Base-by-base conservation (phyloP, 2,888 invertebrate genomes). In the Chrysina gloriosa region DNA sequence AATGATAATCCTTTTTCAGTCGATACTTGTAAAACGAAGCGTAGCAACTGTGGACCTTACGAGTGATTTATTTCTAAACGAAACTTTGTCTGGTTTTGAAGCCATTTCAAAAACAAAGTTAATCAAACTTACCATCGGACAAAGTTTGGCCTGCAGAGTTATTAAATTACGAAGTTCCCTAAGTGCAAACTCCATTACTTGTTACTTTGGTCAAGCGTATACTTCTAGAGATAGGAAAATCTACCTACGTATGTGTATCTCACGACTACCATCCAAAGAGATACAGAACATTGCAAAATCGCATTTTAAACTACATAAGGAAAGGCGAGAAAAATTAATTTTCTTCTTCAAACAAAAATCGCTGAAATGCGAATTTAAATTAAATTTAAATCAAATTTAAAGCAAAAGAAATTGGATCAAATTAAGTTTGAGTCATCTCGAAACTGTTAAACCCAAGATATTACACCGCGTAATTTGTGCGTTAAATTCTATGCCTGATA, bases 61-160 rank as follows among this genome's bases (percentile, higher is more conserved):
- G 11, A 19, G 19, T 29, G 52, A 52, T 52, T 52, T 29, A 52
- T 52, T 31, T 52, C 14, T 52, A 52, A 7, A 7, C 27, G 19
- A 52, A 52, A 31, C 31, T 52, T 31, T 9, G 7, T 52, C 11
- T 19, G 52, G 29, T 31, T 52, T 52, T 27, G 7, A 27, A 48
- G 48, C 9, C 39, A 16, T 48, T 48, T 48, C 25, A 50, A 50
- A 6, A 50, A 50, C 27, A 50, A 27, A 50, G 48, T 50, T 50
- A 50, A 50, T 27, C 25, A 50, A 52, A 52, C 31, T 29, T 52
- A 52, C 29, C 16, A 19, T 14, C 52, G 29, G n/a, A 31, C 19
- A 31, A 52, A 52, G 16, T 52, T 52, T 29, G 3, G 25, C 14
- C n/a, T 31, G 29, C 6, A 11, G 14, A 31, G 14, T 52, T 52